These are phyloP conservation scores for Halyomorpha halys DNA, from an alignment of 1,140 invertebrate genomes.

Conservation along the genomic window DNA sequence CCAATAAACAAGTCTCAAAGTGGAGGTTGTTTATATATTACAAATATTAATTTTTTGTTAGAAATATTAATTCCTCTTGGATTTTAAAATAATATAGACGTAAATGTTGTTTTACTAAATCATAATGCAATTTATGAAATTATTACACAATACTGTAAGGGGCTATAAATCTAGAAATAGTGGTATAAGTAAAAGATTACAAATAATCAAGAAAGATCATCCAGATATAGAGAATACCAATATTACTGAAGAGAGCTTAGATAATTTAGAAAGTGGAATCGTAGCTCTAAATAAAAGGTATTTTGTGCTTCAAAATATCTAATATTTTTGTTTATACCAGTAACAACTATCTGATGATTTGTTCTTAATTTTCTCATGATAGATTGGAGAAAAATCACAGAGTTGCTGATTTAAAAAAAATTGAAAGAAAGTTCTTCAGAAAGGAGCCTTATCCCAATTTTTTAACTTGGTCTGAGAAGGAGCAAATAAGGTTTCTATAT, in stretches of 20 bases:
- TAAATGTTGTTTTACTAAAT: too few species aligned
- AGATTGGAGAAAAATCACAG: constrained; percentile 29
- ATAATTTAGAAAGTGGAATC: constrained; percentile 31
- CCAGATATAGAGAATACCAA: neutral
- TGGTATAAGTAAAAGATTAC: too few species aligned
- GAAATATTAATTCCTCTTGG: too few species aligned
- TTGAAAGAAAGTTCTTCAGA: constrained; percentile 63
- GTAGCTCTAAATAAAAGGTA: constrained; percentile 3
- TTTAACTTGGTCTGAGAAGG: constrained; percentile 69
- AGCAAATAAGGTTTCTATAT: constrained; percentile 63
- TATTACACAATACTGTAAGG: too few species aligned
- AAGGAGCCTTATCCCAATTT: constrained; percentile 56
- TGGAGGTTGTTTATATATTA: too few species aligned
- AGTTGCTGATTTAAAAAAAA: constrained; percentile 41
- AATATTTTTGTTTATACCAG: neutral
- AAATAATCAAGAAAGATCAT: neutral
- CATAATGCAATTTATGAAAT: too few species aligned
- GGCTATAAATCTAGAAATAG: too few species aligned
- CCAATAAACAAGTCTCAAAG: too few species aligned
- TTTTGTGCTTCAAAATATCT: neutral
- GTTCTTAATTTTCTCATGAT: neutral
- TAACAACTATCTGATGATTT: neutral
- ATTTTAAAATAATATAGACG: too few species aligned
- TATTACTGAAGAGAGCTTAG: constrained; percentile 33
- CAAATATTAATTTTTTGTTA: too few species aligned